These are phyloP conservation scores for Staurois parvus DNA, from an alignment of 2,797 vertebrate genomes.

Conservation along the genomic window DNA sequence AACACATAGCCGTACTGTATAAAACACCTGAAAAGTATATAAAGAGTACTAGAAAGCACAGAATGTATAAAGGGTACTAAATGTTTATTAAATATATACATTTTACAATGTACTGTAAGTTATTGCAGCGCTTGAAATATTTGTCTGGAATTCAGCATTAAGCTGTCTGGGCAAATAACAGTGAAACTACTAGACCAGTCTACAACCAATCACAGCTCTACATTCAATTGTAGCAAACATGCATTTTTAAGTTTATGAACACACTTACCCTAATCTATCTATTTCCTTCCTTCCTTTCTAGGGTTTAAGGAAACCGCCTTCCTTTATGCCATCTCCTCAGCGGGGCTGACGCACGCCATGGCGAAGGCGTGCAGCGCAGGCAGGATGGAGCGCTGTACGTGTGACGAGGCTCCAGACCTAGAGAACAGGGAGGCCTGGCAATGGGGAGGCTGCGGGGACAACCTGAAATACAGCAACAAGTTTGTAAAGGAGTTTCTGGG, in stretches of 20 bases:
- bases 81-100: too few species aligned
- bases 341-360: conserved; percentile 93
- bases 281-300: conserved; percentile 65
- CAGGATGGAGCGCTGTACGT: conserved; percentile 97
- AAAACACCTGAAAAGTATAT: too few species aligned
- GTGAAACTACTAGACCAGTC: not conserved
- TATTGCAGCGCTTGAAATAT: too few species aligned
- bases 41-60: too few species aligned
- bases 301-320: conserved; percentile 98
- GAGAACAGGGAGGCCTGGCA: conserved; percentile 98
- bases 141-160: not conserved
- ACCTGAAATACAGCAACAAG: conserved; percentile 98
- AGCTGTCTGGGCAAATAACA: not conserved
- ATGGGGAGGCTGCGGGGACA: conserved; percentile 98
- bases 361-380: conserved; percentile 97
- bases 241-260: too few species aligned
- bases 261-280: too few species aligned
- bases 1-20: too few species aligned
- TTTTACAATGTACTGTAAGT: too few species aligned
- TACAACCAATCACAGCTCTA: not conserved
- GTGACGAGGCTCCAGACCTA: conserved; percentile 94
- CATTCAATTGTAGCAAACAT: too few species aligned
- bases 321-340: conserved; percentile 94
- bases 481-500: conserved; percentile 98
- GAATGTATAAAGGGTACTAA: too few species aligned